Conservation (phyloP, 2,113 vertebrate species). For the Perognathus longimembris region DNA sequence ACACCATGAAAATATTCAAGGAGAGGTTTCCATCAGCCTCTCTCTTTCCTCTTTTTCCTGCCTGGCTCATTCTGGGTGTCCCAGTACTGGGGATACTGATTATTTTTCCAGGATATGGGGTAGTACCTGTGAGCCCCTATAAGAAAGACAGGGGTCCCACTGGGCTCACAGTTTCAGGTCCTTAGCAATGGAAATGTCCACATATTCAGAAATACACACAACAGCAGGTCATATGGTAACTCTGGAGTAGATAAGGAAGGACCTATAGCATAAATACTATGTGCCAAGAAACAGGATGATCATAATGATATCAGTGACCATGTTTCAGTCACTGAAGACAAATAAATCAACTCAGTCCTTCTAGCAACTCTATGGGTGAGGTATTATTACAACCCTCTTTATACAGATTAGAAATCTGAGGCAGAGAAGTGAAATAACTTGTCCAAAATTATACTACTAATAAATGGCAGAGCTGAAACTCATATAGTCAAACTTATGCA, state of each 20-base stretch:
- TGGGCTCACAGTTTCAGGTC: background rate
- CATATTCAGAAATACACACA: background rate
- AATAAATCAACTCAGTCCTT: background rate
- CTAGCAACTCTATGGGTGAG: background rate
- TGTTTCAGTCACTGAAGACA: background rate
- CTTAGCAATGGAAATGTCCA: constrained; percentile 8
- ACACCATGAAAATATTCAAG: background rate
- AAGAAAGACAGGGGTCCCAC: background rate
- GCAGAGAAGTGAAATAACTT: background rate
- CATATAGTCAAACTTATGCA: background rate
- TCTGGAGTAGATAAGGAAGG: background rate
- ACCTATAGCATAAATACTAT: background rate
- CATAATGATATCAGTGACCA: background rate
- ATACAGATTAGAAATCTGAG: background rate
- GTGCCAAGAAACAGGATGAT: background rate
- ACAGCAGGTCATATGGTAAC: background rate
- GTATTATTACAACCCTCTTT: background rate
- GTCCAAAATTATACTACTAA: background rate
- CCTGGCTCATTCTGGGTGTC: background rate
- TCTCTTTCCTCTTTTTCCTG: background rate
- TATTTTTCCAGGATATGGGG: background rate
- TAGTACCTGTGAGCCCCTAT: background rate
- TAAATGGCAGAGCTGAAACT: background rate
- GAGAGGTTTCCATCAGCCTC: too few relatives aligned
- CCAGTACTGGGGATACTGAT: background rate